Base-by-base conservation (phyloP, 2,888 invertebrate species). In the Crepidodera aurea region DNA sequence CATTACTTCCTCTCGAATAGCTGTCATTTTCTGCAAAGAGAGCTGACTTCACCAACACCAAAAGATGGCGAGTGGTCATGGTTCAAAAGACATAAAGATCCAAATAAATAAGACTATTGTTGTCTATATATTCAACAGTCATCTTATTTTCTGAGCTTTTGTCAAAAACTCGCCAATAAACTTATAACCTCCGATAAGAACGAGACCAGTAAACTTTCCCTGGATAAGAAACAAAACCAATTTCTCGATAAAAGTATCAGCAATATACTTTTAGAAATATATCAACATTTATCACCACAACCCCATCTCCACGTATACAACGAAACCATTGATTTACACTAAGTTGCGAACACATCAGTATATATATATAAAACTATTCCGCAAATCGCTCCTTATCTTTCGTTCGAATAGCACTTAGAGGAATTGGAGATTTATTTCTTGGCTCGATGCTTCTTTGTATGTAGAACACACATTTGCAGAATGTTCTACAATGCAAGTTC, bases 281-380 rank as follows among this genome's bases (percentile, higher is more conserved):
- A 58, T 62, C 62, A 62, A 44, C 58, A 48, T 58, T 57, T 62
- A 58, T 62, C 62, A 53, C 34, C n/a, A 19, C 27, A 46, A 29
- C 29, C 48, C 53, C 44, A 53, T 53, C 48, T 51, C 29, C 8
- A 32, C 29, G 18, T 39, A 7, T 40, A 48, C 32, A 53, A 39
- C 29, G 55, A 12, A 32, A 25, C 42, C 56, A 42, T 56, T 64
- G 60, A 64, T 64, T 64, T 64, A 64, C 56, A 55, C 56, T 64
- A 55, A 59, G 59, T 54, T 63, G 46, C 48, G 32, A 64, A 60
- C 59, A 64, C 60, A 64, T 56, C 60, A 64, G 60, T 64, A 56
- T 51, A 57, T 44, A 39, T 37, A 55, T 57, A 64, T 60, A 64
- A 60, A 64, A 60, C 64, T 64, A 64, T 64, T 56, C 56, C 46